Evolutionary conservation across 2,113 vertebrate genomes (phyloP).

Genomic region (Picathartes gymnocephalus): DNA sequence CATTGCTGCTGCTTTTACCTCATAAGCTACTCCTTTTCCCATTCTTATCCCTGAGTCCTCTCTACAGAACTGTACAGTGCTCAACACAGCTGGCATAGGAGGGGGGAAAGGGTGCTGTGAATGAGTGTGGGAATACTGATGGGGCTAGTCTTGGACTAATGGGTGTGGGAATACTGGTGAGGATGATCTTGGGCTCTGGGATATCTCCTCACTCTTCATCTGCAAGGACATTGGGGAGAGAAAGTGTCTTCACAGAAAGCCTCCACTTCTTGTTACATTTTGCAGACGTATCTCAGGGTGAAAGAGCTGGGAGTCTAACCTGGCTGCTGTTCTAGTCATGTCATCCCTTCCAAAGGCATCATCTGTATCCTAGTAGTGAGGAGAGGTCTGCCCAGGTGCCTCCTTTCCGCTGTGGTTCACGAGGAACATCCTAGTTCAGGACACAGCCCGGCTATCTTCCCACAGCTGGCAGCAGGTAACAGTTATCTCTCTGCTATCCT

Average conservation of each 20-base stretch:
- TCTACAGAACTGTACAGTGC: neutral
- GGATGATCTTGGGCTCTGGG: neutral
- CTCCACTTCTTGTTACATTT: neutral
- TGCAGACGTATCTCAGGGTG: neutral
- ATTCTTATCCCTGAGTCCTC: neutral
- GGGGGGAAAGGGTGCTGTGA: neutral
- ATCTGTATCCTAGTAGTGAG: neutral
- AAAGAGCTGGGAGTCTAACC: neutral
- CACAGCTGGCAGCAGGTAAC: neutral
- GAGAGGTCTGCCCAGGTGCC: neutral
- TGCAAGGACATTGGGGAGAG: neutral
- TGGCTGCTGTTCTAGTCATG: neutral
- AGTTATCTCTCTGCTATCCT: neutral
- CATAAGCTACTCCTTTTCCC: neutral
- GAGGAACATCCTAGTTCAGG: neutral
- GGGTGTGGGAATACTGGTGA: neutral
- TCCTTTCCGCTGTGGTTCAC: accelerated
- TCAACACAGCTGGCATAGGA: neutral
- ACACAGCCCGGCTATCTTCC: neutral
- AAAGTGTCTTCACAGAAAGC: neutral
- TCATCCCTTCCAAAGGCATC: neutral
- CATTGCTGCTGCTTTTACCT: neutral
- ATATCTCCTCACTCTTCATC: neutral
- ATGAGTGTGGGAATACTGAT: neutral
- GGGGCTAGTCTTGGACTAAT: neutral